Conservation (phyloP, 2,888 invertebrate genomes). For the Camponotus fellah region DNA sequence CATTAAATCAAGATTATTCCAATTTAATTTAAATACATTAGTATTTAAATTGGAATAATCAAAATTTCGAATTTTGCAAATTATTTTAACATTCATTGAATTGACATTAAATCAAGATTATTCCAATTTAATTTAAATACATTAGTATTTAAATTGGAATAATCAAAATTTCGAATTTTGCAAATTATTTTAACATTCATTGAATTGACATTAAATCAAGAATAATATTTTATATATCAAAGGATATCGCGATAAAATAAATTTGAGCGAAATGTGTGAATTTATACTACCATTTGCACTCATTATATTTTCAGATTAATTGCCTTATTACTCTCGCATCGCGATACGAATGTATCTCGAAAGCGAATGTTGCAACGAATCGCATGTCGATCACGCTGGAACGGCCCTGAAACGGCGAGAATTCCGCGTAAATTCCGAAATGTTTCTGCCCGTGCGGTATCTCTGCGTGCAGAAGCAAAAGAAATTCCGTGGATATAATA, state of each 20-base stretch:
- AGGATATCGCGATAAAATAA: no score
- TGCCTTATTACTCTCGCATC: neutral
- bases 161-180: no score
- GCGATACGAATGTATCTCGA: conserved; percentile 2
- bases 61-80: no score
- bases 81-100: no score
- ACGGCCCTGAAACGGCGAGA: conserved; percentile 51
- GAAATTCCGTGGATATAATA: conserved; percentile 44
- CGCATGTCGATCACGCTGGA: conserved; percentile 34
- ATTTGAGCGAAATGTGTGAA: neutral
- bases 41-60: neutral
- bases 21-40: neutral
- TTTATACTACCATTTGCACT: neutral
- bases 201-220: no score
- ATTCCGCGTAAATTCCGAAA: conserved; percentile 57
- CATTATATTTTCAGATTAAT: neutral
- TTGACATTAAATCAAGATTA: neutral
- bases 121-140: neutral
- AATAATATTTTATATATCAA: neutral
- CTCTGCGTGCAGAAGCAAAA: conserved; percentile 9
- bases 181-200: no score
- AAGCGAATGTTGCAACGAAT: conserved; percentile 41
- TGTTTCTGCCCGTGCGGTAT: conserved; percentile 49
- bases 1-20: neutral
- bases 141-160: neutral